Evolutionary conservation across 2,888 invertebrate genomes (phyloP).

Genomic region (Punctoribates punctum): DNA sequence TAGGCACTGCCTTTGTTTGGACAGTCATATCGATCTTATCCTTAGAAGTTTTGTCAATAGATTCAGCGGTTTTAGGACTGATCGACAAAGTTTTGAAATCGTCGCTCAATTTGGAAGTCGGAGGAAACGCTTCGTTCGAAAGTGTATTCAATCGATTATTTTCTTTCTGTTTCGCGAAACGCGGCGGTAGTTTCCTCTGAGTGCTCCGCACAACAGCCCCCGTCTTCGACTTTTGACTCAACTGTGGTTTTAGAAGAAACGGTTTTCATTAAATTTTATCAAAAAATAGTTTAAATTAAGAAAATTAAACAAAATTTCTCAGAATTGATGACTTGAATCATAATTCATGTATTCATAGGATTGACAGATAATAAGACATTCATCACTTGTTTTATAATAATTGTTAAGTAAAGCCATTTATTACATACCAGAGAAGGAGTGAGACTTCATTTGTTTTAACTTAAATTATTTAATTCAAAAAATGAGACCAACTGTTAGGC

Average conservation of each 20-base stretch:
- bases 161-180: slow-evolving; percentile 71
- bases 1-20: background rate
- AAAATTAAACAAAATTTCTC: background rate
- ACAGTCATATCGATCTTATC: background rate
- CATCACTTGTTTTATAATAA: slow-evolving; percentile 17
- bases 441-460: too few relatives aligned
- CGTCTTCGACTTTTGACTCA: slow-evolving; percentile 30
- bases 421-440: too few relatives aligned
- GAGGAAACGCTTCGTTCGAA: background rate
- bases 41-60: background rate
- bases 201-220: background rate
- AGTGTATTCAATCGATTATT: slow-evolving; percentile 51
- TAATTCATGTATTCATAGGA: slow-evolving; percentile 45
- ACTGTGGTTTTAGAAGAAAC: slow-evolving; percentile 44
- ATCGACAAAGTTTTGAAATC: background rate
- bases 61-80: background rate
- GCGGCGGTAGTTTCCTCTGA: slow-evolving; percentile 61
- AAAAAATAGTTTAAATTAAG: too few relatives aligned
- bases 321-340: slow-evolving; percentile 1
- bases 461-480: too few relatives aligned
- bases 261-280: too few relatives aligned
- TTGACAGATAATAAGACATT: slow-evolving; percentile 46
- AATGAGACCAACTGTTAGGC: too few relatives aligned
- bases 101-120: background rate
- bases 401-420: too few relatives aligned